Base-by-base conservation (phyloP, 2,113 vertebrate genomes). In the Arenaria interpres region DNA sequence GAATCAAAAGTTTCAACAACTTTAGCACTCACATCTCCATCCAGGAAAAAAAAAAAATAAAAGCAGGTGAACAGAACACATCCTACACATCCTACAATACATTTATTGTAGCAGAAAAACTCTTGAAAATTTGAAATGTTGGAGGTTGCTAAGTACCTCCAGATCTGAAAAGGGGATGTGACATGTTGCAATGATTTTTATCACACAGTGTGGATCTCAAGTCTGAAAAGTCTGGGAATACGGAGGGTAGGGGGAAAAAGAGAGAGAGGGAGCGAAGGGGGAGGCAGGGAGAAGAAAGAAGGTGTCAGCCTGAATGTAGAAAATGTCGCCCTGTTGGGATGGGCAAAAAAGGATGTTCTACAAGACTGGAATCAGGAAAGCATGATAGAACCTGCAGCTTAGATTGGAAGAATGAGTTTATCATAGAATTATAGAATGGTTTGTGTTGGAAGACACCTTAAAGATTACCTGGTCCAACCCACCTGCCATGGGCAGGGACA, bases 211-310 rank as follows among this genome's bases (percentile, higher is more conserved):
- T 45, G 27, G 37, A 15, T 41, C 22, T 85, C 18, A 28, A 24
- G 16, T 80, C 37, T 64, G 22, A 82, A 67, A 85, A 82, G 32
- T 63, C 16, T 57, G 9, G 6, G 12, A 82, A 33, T 15, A 35
- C 8, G 1, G 18, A 7, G 4, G 32, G 18, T 5, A 9, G 10
- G 7, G 4, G 2, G 13, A 53, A 59, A 37, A 13, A 43, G 23
- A 14, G 7, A 71, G 6, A 12, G 25, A 43, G 14, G 10, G 22
- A 43, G 15, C 19, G 14, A 18, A 28, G 12, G 14, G 6, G 8
- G 3, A 2, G 6, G 6, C 1, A 10, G 24, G 14, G 4, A 50
- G 35, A 43, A 50, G 12, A 82, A 21, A 54, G 7, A 41, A 5
- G 1, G 4, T 5, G 4, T 46, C n/a, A 68, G 2, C 20, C 10